Evolutionary conservation across 2,113 vertebrate species (phyloP).

Genomic region (Sinocyclocheilus maitianheensis): DNA sequence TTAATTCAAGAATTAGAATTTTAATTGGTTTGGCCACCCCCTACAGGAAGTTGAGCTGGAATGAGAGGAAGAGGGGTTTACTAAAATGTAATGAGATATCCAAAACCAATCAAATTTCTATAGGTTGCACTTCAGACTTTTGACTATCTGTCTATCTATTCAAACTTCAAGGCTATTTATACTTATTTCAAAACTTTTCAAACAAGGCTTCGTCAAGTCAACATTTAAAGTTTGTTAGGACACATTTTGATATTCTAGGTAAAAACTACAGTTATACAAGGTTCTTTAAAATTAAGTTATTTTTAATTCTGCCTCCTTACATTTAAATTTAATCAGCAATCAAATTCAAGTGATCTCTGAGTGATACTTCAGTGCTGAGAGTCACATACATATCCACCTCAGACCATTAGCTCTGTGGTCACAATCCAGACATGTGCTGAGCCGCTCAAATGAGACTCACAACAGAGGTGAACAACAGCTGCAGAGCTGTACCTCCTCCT

Average conservation of each 20-base stretch:
- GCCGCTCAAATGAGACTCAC: neutral
- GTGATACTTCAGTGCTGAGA: neutral
- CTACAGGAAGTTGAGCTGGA: neutral
- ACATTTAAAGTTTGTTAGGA: neutral
- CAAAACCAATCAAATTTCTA: neutral
- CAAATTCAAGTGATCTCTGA: neutral
- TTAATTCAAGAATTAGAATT: neutral
- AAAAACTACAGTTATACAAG: neutral
- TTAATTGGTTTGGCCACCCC: neutral
- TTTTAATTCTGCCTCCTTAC: neutral
- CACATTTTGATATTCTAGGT: neutral
- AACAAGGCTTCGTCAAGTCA: neutral
- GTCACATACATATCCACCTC: neutral
- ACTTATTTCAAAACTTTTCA: neutral
- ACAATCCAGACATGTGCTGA: conserved; percentile 18
- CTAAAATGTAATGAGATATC: neutral
- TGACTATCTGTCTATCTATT: neutral
- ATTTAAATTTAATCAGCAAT: neutral
- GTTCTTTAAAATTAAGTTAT: neutral
- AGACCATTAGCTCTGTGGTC: neutral
- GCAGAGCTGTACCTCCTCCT: neutral
- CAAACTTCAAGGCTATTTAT: neutral
- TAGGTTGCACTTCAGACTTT: neutral
- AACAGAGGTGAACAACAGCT: conserved; percentile 3
- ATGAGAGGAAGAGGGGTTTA: neutral